Base-by-base conservation (phyloP, 2,797 vertebrate genomes). In the Gymnoscopelus braueri region DNA sequence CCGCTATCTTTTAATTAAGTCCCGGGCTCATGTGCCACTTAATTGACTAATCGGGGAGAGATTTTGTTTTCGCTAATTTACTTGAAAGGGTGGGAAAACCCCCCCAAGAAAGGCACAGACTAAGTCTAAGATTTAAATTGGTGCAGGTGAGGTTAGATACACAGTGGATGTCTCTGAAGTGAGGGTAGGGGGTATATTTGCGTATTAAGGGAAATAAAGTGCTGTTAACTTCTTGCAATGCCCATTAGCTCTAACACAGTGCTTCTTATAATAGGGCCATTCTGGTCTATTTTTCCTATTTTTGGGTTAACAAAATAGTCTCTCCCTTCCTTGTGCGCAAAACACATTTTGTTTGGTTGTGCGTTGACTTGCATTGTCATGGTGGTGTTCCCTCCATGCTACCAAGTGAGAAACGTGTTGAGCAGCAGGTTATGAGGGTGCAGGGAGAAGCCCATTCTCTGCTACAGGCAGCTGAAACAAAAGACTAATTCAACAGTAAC, bases 1-100 rank as follows among this genome's bases (percentile, higher is more conserved):
- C 87, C 75, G 72, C 86, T 94, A 93, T 94, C 93, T 94, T 94
- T 94, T 95, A 94, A 94, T 94, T 94, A 95, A 93, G 90, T 93
- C 91, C 88, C 59, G 59, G 88, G 89, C 93, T 95, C 94, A 94
- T 95, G 91, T 94, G 91, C 89, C 91, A 92, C 91, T 93, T 94
- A 94, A 95, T 93, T 93, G 92, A 92, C 94, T 94, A 94, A 94
- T 94, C 93, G 88, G 64, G 54, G 81, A 74, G 86, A 91, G 91
- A 94, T 94, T 94, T 94, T 94, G 93, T 94, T 95, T 94, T 94
- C 91, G 94, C 84, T 93, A 88, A 93, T 95, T 94, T 94, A 92
- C 90, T 94, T 88, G 90, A 91, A 93, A 94, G 39, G 39, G 8
- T 10, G 39, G 39, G 2, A 8, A 6, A 35, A 35, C 6, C 5